Conservation (phyloP, 2,797 vertebrate genomes). For the Hipposideros larvatus region DNA sequence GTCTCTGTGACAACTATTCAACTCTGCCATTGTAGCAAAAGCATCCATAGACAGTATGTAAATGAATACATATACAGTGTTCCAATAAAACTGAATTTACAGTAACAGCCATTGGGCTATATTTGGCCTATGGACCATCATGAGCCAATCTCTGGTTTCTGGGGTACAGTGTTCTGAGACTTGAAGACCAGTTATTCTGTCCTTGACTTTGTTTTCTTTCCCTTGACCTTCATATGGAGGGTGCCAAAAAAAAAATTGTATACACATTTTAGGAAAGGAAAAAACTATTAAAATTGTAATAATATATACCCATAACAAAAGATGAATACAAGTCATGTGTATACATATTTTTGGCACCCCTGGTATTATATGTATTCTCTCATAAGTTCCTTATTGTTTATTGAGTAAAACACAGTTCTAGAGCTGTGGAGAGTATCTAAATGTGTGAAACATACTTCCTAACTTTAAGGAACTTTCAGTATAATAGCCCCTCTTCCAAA, state of each 20-base stretch:
- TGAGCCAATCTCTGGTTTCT: neutral
- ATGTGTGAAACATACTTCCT: neutral
- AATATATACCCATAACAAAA: no score
- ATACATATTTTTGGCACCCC: no score
- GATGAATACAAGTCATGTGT: no score
- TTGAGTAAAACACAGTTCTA: neutral
- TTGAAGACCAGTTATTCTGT: neutral
- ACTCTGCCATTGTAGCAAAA: neutral
- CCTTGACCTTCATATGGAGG: neutral
- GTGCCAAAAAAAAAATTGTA: no score
- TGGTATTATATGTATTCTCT: neutral
- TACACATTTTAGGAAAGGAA: no score
- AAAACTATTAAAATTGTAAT: no score
- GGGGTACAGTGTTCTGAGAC: neutral
- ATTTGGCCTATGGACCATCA: neutral
- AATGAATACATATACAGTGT: neutral
- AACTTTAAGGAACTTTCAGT: neutral
- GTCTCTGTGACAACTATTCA: neutral
- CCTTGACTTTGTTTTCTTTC: slow-evolving; percentile 13
- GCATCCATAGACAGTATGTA: neutral
- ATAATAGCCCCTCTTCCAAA: neutral
- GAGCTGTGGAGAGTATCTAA: neutral
- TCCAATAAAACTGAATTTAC: neutral
- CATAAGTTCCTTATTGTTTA: neutral
- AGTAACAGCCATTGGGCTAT: neutral